Evolutionary conservation across 2,797 vertebrate genomes (phyloP).

Genomic region (Pristis pectinata): DNA sequence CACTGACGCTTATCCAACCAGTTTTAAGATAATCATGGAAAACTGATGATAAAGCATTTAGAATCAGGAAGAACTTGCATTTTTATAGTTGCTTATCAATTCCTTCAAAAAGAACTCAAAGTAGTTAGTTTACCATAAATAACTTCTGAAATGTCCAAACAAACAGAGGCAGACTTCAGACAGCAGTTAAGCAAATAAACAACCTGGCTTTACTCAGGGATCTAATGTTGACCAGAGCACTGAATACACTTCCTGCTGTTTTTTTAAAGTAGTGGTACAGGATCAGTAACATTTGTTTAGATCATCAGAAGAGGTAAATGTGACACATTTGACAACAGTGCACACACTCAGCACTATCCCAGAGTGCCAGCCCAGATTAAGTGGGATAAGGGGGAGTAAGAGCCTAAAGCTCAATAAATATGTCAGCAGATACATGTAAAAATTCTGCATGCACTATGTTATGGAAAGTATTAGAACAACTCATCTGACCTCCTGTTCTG

Average conservation of each 20-base stretch:
- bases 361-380: neutral
- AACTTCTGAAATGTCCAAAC: neutral
- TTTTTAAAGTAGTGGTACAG: neutral
- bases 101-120: too few species aligned
- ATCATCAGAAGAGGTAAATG: neutral
- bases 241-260: slow-evolving; percentile 2
- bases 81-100: too few species aligned
- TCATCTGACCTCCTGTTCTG: too few species aligned
- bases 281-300: neutral
- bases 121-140: too few species aligned
- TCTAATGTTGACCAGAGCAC: neutral
- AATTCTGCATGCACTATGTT: neutral
- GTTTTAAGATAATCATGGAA: too few species aligned
- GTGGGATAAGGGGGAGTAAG: too few species aligned
- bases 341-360: neutral
- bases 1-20: neutral
- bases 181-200: neutral
- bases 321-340: neutral
- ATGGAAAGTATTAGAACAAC: neutral
- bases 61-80: too few species aligned
- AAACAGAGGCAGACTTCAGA: neutral
- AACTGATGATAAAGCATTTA: too few species aligned
- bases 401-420: neutral
- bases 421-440: neutral
- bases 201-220: neutral